Percentiles rank a stretch among this genome's conserved stretches.
phyloP scores from a whole-genome alignment of 2,113 vertebrate genomes.

The Tenrec ecaudatus region DNA sequence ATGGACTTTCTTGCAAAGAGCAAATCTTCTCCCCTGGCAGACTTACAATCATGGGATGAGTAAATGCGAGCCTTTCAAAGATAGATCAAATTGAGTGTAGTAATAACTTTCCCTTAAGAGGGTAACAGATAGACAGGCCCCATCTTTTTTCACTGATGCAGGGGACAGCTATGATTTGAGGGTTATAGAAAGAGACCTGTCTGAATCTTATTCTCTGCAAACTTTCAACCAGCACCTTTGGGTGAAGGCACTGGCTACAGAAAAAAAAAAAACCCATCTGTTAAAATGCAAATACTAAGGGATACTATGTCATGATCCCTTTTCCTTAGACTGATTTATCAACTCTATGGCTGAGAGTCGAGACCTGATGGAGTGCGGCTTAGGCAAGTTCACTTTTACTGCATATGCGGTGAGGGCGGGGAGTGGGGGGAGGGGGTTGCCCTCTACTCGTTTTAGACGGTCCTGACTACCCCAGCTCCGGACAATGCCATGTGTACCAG shows the following conservation, averaged over 20 bases:
- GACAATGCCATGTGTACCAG: background rate
- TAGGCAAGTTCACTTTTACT: background rate
- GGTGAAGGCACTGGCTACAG: background rate
- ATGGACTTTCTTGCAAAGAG: slow-evolving; percentile 51
- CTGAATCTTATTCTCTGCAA: background rate
- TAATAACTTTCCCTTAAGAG: slow-evolving; percentile 49
- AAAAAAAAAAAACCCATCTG: background rate
- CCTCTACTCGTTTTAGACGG: background rate
- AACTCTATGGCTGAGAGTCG: background rate
- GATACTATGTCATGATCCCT: background rate
- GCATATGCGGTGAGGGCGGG: background rate
- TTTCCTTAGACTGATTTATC: background rate
- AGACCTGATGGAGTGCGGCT: background rate
- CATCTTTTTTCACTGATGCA: slow-evolving; percentile 8
- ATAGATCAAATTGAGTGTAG: slow-evolving; percentile 52
- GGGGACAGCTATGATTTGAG: background rate
- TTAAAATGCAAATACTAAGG: slow-evolving; percentile 16
- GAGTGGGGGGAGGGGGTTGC: background rate
- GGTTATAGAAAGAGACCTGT: slow-evolving; percentile 36
- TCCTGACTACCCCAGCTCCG: background rate
- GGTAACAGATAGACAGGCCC: slow-evolving; percentile 21
- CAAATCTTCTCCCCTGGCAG: slow-evolving; percentile 38
- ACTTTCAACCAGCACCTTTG: slow-evolving; percentile 19
- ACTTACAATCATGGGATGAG: slow-evolving; percentile 36
- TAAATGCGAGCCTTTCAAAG: slow-evolving; percentile 57